Base-by-base conservation (phyloP, 2,113 vertebrate species). In the Fregata magnificens region DNA sequence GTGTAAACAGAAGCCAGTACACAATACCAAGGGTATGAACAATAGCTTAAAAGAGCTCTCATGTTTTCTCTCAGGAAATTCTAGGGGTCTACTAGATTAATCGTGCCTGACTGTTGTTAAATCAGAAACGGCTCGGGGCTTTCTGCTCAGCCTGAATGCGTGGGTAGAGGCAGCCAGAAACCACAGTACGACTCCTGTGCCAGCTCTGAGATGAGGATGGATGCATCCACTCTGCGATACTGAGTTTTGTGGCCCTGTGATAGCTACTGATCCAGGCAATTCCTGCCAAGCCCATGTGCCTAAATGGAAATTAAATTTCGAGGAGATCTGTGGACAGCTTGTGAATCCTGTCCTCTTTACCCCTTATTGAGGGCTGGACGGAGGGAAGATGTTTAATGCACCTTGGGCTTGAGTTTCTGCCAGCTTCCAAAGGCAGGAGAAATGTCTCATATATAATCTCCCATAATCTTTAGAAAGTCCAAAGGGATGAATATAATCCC, bases 51-150 rank as follows among this genome's bases (percentile, higher is more conserved):
- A 90, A 70, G 73, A 85, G 11, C 10, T 69, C 11, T 63, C 10
- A 6, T 22, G 12, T 81, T 91, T 91, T 86, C 32, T 82, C 50
- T 84, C 81, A 91, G 93, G 95, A 96, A 96, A 52, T 81, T 55
- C 76, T 53, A 56, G 22, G 19, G 36, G 22, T 67, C 83, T 87
- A 45, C 26, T 65, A 91, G 18, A 73, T 78, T 87, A 87, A 84
- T 72, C 38, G 22, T 78, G 61, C n/a, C 36, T 82, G 29, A 15
- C 3, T 25, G 3, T 17, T 72, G 25, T 74, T 88, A 87, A 66
- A 67, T 65, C 34, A 76, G 45, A 49, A 91, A 50, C 6, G 63
- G 10, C 5, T 59, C 4, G 0, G 26, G 28, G 15, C n/a, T 78
- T 86, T 71, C 32, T 74, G 38, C 21, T 90, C 10, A 28, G 47